Conservation (phyloP, 2,797 vertebrate genomes). For the Enteromius anoplus region DNA sequence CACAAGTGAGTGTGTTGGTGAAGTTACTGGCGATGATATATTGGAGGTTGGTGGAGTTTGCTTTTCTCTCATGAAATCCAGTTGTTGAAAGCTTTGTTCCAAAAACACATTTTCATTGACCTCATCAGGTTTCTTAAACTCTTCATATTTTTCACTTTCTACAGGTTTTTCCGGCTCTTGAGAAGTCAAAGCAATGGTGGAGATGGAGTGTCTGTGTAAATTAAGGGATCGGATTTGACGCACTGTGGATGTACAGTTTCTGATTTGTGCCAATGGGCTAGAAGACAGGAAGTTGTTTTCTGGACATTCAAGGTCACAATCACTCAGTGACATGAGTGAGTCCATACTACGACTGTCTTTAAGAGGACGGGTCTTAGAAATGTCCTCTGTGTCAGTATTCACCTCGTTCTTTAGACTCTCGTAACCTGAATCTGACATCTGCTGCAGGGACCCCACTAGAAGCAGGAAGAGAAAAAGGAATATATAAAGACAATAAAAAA, state of each 20-base stretch:
- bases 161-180: slow-evolving; percentile 63
- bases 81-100: slow-evolving; percentile 66
- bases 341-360: slow-evolving; percentile 87
- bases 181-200: slow-evolving; percentile 67
- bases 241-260: neutral
- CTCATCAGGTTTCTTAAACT: neutral
- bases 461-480: neutral
- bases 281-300: slow-evolving; percentile 70
- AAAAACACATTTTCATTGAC: slow-evolving; percentile 66
- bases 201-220: slow-evolving; percentile 85
- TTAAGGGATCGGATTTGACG: slow-evolving; percentile 68
- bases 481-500: neutral
- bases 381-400: slow-evolving; percentile 73
- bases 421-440: slow-evolving; percentile 92
- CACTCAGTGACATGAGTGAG: slow-evolving; percentile 90
- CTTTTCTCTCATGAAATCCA: slow-evolving; percentile 66
- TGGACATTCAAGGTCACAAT: slow-evolving; percentile 81
- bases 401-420: slow-evolving; percentile 93
- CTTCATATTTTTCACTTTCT: slow-evolving; percentile 84
- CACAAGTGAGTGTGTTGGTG: slow-evolving; percentile 87
- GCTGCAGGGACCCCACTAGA: slow-evolving; percentile 87
- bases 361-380: slow-evolving; percentile 69
- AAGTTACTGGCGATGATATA: slow-evolving; percentile 87
- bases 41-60: slow-evolving; percentile 80
- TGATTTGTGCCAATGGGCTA: slow-evolving; percentile 10